phyloP scores from a whole-genome alignment of 2,888 invertebrate genomes.

The Pterostichus madidus region DNA sequence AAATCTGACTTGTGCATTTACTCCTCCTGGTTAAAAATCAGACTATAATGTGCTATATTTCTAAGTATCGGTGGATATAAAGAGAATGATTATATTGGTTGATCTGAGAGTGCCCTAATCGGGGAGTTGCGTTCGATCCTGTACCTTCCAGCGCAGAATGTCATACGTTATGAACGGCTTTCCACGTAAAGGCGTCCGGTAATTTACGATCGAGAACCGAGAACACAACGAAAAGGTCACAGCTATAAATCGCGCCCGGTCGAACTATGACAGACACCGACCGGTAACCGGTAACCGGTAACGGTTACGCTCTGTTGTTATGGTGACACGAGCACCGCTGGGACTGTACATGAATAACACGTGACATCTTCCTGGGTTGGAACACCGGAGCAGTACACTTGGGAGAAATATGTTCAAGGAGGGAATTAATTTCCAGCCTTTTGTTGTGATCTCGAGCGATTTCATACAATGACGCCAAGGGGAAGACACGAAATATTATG shows the following conservation, averaged over 20 bases:
- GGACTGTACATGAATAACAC: constrained; percentile 45
- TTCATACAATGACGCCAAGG: background rate
- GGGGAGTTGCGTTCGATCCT: too few relatives aligned
- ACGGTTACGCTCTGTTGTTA: constrained; percentile 62
- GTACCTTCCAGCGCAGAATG: constrained; percentile 42
- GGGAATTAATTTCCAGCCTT: constrained; percentile 26
- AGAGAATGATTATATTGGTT: too few relatives aligned
- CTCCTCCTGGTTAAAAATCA: too few relatives aligned
- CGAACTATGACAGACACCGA: constrained; percentile 65
- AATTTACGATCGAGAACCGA: constrained; percentile 56
- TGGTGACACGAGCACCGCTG: constrained; percentile 50
- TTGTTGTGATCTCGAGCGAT: background rate
- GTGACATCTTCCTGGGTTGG: constrained; percentile 26
- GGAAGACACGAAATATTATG: background rate
- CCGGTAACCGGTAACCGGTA: constrained; percentile 27
- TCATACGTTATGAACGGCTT: constrained; percentile 65
- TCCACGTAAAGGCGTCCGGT: constrained; percentile 63
- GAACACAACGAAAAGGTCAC: constrained; percentile 61
- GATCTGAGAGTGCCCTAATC: too few relatives aligned
- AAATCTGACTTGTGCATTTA: too few relatives aligned
- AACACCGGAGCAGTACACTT: background rate
- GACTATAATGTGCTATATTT: too few relatives aligned
- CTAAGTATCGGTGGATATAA: too few relatives aligned
- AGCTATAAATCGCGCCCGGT: constrained; percentile 61
- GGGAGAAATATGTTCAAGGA: constrained; percentile 31